Percentiles rank a stretch among this genome's conserved stretches.
Conservation (phyloP, 2,113 vertebrate species). For the Lota lota region DNA sequence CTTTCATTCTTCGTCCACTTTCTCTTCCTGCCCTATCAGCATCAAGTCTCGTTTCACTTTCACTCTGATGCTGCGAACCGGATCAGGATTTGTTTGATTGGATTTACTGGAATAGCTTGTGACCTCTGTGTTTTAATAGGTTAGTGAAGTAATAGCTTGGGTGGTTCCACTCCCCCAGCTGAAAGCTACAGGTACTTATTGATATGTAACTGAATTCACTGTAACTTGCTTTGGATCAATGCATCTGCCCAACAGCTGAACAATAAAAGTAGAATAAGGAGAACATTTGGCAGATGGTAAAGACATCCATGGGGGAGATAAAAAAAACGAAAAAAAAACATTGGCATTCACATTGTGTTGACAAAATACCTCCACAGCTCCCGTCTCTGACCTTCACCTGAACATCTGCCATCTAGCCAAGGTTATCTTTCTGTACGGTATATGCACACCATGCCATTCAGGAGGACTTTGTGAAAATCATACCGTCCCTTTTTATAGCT, state of each 20-base stretch:
- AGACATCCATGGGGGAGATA: neutral
- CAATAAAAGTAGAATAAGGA: neutral
- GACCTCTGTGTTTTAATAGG: too few relatives aligned
- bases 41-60: too few relatives aligned
- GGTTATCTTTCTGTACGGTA: constrained; percentile 36
- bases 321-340: constrained; percentile 47
- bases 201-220: too few relatives aligned
- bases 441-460: constrained; percentile 5
- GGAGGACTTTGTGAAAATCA: constrained; percentile 33
- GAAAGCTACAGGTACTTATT: too few relatives aligned
- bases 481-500: constrained; percentile 24
- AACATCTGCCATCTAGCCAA: constrained; percentile 57
- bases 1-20: neutral
- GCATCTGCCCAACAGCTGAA: neutral
- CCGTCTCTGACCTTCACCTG: constrained; percentile 48
- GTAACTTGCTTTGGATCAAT: too few relatives aligned
- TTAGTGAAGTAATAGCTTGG: too few relatives aligned
- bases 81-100: too few relatives aligned
- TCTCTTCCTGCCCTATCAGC: too few relatives aligned
- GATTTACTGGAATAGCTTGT: too few relatives aligned
- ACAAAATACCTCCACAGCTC: constrained; percentile 48
- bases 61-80: too few relatives aligned
- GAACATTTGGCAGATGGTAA: too few relatives aligned
- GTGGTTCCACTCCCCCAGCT: too few relatives aligned
- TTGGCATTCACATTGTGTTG: constrained; percentile 44